Evolutionary conservation across 1,140 invertebrate species (phyloP).

Genomic region (Macrotrachela quadricornifera): DNA sequence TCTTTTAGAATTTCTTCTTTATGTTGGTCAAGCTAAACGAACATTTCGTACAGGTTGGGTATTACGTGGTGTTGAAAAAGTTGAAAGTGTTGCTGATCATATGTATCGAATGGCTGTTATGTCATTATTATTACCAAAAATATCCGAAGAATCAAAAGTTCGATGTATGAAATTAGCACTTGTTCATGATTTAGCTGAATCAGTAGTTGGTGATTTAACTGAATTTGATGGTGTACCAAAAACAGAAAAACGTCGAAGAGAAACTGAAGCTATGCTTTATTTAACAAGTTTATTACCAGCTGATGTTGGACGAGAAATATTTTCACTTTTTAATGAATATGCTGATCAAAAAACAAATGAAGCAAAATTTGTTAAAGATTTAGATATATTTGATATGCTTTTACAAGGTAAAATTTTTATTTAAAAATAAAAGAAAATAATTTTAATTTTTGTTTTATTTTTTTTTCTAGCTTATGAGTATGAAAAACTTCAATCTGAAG

Average conservation of each 20-base stretch:
- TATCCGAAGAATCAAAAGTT: not conserved
- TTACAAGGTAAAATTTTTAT: conserved; percentile 38
- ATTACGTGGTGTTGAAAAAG: conserved; percentile 44
- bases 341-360: conserved; percentile 60
- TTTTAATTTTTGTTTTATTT: too few species aligned
- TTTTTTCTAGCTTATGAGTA: conserved; percentile 54
- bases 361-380: conserved; percentile 75
- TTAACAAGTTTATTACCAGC: too few species aligned
- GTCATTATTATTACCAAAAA: conserved; percentile 55
- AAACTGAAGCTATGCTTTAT: conserved; percentile 33
- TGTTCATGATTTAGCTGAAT: conserved; percentile 85
- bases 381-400: conserved; percentile 81
- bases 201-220: conserved; percentile 87
- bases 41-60: conserved; percentile 79
- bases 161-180: conserved; percentile 55
- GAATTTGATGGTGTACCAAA: conserved; percentile 59
- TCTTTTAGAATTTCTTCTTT: conserved; percentile 2
- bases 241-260: conserved; percentile 59
- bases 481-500: conserved; percentile 35
- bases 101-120: conserved; percentile 92
- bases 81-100: conserved; percentile 65
- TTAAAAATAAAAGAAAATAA: too few species aligned
- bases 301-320: too few species aligned
- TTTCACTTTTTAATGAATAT: conserved; percentile 49
- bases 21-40: conserved; percentile 21